Conservation (phyloP, 1,140 invertebrate genomes). For the Trinorchestia longiramus region DNA sequence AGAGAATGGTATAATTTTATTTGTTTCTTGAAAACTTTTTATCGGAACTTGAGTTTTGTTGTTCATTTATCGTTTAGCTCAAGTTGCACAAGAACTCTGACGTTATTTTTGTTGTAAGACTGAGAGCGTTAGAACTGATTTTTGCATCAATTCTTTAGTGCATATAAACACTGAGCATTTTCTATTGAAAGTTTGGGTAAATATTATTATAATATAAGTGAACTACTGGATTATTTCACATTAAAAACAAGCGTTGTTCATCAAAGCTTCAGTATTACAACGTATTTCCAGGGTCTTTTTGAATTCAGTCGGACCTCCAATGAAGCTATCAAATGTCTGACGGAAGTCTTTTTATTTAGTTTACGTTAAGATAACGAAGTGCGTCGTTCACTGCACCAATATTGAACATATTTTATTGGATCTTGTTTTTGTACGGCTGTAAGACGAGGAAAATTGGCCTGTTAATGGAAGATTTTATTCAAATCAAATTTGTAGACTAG, state of each 20-base stretch:
- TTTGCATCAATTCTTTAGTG: neutral
- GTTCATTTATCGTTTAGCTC: neutral
- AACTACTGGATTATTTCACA: neutral
- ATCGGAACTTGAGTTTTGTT: neutral
- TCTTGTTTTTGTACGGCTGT: neutral
- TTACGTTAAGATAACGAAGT: neutral
- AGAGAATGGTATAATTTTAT: neutral
- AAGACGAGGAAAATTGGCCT: neutral
- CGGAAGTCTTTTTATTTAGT: neutral
- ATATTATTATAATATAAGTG: neutral
- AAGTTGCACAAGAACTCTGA: neutral
- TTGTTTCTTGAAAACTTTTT: neutral
- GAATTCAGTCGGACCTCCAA: neutral
- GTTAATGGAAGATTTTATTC: neutral
- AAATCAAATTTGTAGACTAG: neutral
- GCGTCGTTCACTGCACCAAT: neutral
- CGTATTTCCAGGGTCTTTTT: neutral
- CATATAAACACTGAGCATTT: neutral
- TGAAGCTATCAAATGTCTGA: neutral
- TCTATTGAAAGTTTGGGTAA: neutral
- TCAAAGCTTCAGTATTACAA: neutral
- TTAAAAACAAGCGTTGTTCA: neutral
- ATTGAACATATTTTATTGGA: neutral
- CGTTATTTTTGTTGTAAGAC: neutral
- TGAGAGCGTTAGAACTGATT: neutral